Percentiles rank a stretch among this genome's conserved stretches.
Conservation (phyloP, 2,797 vertebrate species). For the Morelia viridis region DNA sequence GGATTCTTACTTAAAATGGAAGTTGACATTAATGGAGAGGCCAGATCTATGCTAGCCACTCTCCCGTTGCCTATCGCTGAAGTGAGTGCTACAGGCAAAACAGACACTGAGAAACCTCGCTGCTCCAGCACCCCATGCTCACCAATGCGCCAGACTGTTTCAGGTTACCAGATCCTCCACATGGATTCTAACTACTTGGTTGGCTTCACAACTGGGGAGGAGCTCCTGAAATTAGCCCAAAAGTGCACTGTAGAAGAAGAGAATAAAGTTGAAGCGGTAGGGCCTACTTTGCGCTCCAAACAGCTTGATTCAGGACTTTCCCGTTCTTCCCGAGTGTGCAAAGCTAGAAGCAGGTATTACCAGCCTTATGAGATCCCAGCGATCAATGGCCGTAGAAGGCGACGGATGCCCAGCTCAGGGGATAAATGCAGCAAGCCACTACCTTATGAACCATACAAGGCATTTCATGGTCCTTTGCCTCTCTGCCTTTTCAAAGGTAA, state of each 20-base stretch:
- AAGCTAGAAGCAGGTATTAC: slow-evolving; percentile 87
- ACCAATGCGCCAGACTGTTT: slow-evolving; percentile 85
- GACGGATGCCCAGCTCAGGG: slow-evolving; percentile 92
- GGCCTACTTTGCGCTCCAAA: slow-evolving; percentile 72
- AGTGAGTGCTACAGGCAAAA: slow-evolving; percentile 75
- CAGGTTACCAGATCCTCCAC: slow-evolving; percentile 94
- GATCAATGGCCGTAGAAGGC: slow-evolving; percentile 84
- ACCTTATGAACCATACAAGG: slow-evolving; percentile 81
- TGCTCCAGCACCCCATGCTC: slow-evolving; percentile 95
- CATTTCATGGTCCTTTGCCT: slow-evolving; percentile 85
- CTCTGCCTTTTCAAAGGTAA: slow-evolving; percentile 93
- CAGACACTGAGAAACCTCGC: slow-evolving; percentile 86
- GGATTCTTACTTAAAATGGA: slow-evolving; percentile 84
- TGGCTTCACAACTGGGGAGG: slow-evolving; percentile 92
- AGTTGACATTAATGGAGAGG: slow-evolving; percentile 86
- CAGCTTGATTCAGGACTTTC: slow-evolving; percentile 82
- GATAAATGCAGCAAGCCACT: slow-evolving; percentile 86
- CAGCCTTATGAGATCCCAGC: slow-evolving; percentile 94
- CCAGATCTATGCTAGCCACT: slow-evolving; percentile 80
- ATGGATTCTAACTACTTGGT: slow-evolving; percentile 98
- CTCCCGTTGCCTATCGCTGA: slow-evolving; percentile 79
- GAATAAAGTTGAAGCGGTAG: slow-evolving; percentile 73
- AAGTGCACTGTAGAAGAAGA: slow-evolving; percentile 83
- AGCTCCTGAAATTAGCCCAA: slow-evolving; percentile 91
- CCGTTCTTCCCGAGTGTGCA: slow-evolving; percentile 84